Conservation (phyloP, 2,113 vertebrate species). For the Coturnix japonica region DNA sequence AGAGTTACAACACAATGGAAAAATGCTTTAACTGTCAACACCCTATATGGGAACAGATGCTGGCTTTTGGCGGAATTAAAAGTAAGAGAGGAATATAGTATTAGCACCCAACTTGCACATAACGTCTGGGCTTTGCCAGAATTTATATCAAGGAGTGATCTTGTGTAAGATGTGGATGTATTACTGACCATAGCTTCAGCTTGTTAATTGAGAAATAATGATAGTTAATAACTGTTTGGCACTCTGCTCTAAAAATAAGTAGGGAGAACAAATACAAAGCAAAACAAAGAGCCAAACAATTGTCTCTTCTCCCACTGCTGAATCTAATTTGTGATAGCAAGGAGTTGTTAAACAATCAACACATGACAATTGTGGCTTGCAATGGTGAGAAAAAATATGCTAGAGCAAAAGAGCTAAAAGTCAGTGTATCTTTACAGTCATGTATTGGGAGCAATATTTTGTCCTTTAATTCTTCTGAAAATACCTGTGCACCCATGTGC, state of each 20-base stretch:
- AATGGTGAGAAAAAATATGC: neutral
- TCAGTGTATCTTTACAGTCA: neutral
- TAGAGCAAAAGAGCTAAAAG: neutral
- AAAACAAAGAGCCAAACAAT: neutral
- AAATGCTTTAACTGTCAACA: constrained; percentile 69
- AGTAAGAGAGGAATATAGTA: neutral
- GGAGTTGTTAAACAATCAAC: neutral
- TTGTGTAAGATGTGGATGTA: neutral
- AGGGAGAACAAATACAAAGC: neutral
- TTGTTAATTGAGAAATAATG: neutral
- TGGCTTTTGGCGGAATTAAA: constrained; percentile 50
- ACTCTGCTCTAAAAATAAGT: neutral
- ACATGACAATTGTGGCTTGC: neutral
- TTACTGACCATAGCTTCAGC: neutral
- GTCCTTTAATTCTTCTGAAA: neutral
- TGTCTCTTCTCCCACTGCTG: neutral
- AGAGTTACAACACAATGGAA: constrained; percentile 65
- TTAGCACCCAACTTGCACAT: neutral
- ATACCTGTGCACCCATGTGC: neutral
- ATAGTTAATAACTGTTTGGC: neutral
- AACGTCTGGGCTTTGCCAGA: neutral
- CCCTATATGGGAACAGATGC: constrained; percentile 59
- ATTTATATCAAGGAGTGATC: neutral
- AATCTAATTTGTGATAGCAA: neutral
- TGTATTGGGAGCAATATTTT: neutral